Base-by-base conservation (phyloP, 2,888 invertebrate species). In the Tetragonisca angustula region DNA sequence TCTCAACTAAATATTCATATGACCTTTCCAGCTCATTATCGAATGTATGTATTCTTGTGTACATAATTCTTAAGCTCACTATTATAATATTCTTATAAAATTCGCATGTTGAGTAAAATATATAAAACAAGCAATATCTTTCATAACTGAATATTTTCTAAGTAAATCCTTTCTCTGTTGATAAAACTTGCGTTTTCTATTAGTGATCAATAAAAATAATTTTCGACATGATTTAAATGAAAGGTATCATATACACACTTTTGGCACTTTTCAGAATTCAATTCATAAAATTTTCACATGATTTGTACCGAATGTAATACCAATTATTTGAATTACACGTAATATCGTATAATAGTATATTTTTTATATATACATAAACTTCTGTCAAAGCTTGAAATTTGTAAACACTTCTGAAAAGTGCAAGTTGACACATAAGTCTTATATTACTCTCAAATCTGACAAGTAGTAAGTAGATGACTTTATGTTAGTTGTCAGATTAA, bases 401-500 rank as follows among this genome's bases (percentile, higher is more conserved):
- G 54, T 65, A 50, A 69, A 78, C 74, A 84, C 64, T 75, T 85
- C 78, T 81, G 81, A 85, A 85, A 85, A 85, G 78, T 85, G 81
- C 81, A 52, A 72, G 71, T 27, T 74, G 79, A 79, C 70, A 69
- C 24, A 79, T 49, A 77, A 79, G 72, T 75, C 72, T 79, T 64
- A 76, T 76, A 85, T 81, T 84, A 84, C 76, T 84, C 59, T 78
- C 61, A 81, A 72, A 62, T 85, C 61, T 80, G 81, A 79, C 76
- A 73, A 85, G 62, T 81, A 76, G 77, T 73, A 74, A 81, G 52
- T 81, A 85, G 68, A 76, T 49, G 78, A 76, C 75, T 81, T 76
- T 84, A 81, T 84, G 81, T 81, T 81, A 85, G 76, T 78, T 81
- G 78, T 79, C 85, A 85, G 67, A 81, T 84, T 87, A 87, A 64